Evolutionary conservation across 2,888 invertebrate species (phyloP).

Genomic region (Gibbula magus): DNA sequence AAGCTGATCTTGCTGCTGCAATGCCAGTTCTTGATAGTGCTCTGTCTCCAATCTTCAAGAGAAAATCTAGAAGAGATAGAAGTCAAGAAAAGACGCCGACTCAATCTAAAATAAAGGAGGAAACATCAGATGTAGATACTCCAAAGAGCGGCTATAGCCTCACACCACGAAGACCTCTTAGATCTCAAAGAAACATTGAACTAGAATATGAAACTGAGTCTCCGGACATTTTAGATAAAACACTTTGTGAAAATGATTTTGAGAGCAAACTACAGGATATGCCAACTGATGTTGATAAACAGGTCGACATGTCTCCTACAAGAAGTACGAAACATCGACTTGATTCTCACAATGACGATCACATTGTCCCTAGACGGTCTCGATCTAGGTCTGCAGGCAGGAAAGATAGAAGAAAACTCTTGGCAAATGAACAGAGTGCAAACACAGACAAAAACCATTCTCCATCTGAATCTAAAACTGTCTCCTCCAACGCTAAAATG

Average conservation of each 20-base stretch:
- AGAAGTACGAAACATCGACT: too few relatives aligned
- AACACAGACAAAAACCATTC: too few relatives aligned
- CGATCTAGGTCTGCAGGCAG: too few relatives aligned
- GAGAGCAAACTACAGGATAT: too few relatives aligned
- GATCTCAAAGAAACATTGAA: slow-evolving; percentile 33
- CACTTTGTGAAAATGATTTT: not conserved
- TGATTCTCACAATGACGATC: too few relatives aligned
- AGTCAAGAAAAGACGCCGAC: not conserved
- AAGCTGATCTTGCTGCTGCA: not conserved
- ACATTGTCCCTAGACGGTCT: too few relatives aligned
- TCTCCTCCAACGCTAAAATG: too few relatives aligned
- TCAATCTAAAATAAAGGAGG: not conserved
- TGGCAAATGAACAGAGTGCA: too few relatives aligned
- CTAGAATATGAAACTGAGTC: not conserved
- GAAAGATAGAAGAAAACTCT: too few relatives aligned
- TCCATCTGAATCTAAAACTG: too few relatives aligned
- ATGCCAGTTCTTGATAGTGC: not conserved
- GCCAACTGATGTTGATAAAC: too few relatives aligned
- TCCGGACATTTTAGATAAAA: not conserved
- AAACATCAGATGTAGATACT: not conserved
- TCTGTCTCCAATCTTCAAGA: not conserved
- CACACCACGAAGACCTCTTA: slow-evolving; percentile 31
- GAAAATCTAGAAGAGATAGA: not conserved
- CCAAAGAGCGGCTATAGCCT: slow-evolving; percentile 28
- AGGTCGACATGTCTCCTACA: too few relatives aligned